A percentile compares a stretch with the other conserved stretches of the same genome.
Evolutionary conservation across 2,113 vertebrate genomes (phyloP).

Genomic region (Rhinolophus ferrumequinum): DNA sequence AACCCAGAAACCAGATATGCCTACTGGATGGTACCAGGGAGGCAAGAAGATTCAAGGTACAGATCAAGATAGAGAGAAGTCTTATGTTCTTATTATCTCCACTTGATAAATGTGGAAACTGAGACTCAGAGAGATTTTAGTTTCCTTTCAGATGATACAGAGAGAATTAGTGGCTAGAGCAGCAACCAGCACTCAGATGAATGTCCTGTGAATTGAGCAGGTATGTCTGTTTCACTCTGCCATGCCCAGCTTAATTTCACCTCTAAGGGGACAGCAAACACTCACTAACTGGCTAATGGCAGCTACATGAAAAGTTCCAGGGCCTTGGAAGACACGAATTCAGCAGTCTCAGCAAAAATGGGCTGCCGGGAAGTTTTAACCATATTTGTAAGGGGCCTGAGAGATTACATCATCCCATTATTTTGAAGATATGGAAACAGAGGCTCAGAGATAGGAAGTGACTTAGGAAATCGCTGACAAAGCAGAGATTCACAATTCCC

Average conservation of each 20-base stretch:
- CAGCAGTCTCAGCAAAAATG: neutral
- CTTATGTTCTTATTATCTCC: neutral
- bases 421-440: neutral
- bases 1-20: neutral
- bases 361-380: neutral
- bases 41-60: neutral
- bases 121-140: neutral
- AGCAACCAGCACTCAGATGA: neutral
- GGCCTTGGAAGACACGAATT: neutral
- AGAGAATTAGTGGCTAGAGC: neutral
- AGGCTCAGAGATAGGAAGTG: neutral
- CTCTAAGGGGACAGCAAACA: accelerated
- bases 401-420: neutral
- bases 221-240: neutral
- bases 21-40: accelerated
- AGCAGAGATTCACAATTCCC: neutral
- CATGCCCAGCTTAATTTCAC: too few relatives aligned
- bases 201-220: neutral
- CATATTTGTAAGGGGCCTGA: neutral
- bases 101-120: neutral
- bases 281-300: too few relatives aligned
- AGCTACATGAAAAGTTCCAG: neutral
- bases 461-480: neutral
- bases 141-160: neutral
- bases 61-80: neutral